These are phyloP conservation scores for Rhabdornis inornatus DNA, from an alignment of 2,113 vertebrate species.

Conservation along the genomic window DNA sequence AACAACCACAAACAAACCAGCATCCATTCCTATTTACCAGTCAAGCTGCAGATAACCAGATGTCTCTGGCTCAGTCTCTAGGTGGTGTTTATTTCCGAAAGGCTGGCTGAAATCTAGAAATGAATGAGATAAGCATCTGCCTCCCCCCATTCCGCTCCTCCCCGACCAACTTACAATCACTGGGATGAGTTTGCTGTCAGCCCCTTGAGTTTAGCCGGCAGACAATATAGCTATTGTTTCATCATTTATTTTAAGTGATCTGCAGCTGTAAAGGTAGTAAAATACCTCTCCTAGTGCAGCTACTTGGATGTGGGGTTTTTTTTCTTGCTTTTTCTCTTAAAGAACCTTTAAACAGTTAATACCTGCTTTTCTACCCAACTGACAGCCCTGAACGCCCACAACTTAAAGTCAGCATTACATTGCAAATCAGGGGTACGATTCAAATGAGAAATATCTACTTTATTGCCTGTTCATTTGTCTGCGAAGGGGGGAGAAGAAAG, in stretches of 20 bases:
- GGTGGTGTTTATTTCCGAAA: conserved; percentile 12
- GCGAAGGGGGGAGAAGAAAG: neutral
- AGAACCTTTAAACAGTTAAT: neutral
- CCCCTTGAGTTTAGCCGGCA: neutral
- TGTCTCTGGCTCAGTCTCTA: neutral
- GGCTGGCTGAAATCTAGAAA: neutral
- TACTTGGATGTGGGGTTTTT: neutral
- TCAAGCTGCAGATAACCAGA: neutral
- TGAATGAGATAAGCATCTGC: neutral
- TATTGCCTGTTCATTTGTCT: conserved; percentile 41
- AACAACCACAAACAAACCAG: neutral
- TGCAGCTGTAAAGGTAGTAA: conserved; percentile 9
- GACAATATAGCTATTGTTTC: conserved; percentile 17
- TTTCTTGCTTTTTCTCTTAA: neutral
- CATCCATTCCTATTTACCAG: neutral
- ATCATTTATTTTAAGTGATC: neutral
- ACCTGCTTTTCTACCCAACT: neutral
- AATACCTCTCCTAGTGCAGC: neutral
- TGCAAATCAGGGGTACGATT: conserved; percentile 26
- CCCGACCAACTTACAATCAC: neutral
- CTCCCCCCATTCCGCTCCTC: neutral
- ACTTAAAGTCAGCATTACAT: conserved; percentile 31
- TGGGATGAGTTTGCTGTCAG: conserved; percentile 20
- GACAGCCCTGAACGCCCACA: conserved; percentile 33
- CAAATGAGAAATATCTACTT: conserved; percentile 55